A percentile compares a stretch with the other conserved stretches of the same genome.
Conservation (phyloP, 2,113 vertebrate genomes). For the Raphicerus campestris region DNA sequence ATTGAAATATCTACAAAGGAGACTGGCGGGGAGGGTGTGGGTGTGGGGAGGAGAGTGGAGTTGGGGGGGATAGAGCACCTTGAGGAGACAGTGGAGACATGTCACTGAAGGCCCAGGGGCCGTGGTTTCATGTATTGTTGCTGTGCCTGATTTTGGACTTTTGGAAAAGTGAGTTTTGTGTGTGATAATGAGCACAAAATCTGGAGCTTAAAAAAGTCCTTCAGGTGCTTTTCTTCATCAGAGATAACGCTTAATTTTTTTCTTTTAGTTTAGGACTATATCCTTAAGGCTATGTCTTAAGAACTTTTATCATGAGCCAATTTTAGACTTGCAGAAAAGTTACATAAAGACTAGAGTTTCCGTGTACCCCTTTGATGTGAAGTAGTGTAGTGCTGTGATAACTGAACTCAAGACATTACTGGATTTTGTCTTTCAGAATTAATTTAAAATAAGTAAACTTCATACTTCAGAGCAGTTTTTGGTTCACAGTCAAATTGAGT, state of each 20-base stretch:
- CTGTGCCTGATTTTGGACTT: background rate
- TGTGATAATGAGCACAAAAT: background rate
- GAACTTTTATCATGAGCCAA: background rate
- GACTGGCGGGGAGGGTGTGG: accelerated
- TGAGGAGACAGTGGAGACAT: accelerated
- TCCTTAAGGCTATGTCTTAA: background rate
- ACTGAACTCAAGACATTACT: background rate
- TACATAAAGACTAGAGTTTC: background rate
- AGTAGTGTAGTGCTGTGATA: accelerated
- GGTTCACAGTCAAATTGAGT: background rate
- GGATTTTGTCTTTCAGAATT: background rate
- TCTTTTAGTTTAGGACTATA: background rate
- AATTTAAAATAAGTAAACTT: background rate
- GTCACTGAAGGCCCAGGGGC: background rate
- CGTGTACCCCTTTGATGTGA: accelerated
- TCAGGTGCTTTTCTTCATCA: background rate
- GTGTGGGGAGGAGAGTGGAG: background rate
- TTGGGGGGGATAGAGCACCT: accelerated
- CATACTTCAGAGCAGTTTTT: background rate
- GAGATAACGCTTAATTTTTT: background rate
- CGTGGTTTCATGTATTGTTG: accelerated
- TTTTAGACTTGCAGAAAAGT: background rate
- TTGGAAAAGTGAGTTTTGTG: background rate
- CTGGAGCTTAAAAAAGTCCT: background rate
- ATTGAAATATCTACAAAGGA: too few species aligned